Evolutionary conservation across 2,888 invertebrate species (phyloP), one percentile per base, ranked within the genome.

Genomic region (Oeneis ivallda): DNA sequence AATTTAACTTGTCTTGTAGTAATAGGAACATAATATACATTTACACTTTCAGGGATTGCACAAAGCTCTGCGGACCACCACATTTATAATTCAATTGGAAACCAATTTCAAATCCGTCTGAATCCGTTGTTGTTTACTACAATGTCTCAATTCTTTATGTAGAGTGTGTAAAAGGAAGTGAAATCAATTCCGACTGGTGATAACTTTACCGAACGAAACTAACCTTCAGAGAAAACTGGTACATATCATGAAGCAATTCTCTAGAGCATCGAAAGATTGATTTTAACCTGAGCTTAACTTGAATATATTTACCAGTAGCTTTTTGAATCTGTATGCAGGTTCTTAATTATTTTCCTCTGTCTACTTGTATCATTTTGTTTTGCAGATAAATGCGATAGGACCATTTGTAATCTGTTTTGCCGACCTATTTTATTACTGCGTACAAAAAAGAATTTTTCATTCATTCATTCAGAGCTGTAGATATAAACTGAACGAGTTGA

Each of bases 161-260:
- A 17, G n/a, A 49, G 32, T 32, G 39, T 47, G 39, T n/a, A 62
- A 26, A 41, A 39, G 49, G 56, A 57, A 63, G 57, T 63, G 39
- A n/a, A 56, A 34, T 39, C 39, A 49, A 41, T 63, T 47, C 49
- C 56, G 0, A 49, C 49, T 49, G 39, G 39, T 32, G 56, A 49
- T 63, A 63, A 56, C 49, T 62, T 49, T 37, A 34, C n/a, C 10
- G 56, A 57, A 39, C 39, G 26, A 15, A 56, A 34, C 41, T 13
- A 13, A 19, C 13, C 39, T 19, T 7, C 7, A 13, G 17, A 39
- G 39, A 54, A 39, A 37, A 37, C 17, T 56, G 41, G 3, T 26
- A 5, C 26, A 26, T 54, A 17, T 9, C 34, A 53, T 8, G 11
- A 34, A 1, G 9, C 9, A 47, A 7, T 47, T 15, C 8, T 47